Evolutionary conservation across 30 jellyfish, hydroid and myxozoan species (phyloP).

Genomic region (Aurelia sp.): DNA sequence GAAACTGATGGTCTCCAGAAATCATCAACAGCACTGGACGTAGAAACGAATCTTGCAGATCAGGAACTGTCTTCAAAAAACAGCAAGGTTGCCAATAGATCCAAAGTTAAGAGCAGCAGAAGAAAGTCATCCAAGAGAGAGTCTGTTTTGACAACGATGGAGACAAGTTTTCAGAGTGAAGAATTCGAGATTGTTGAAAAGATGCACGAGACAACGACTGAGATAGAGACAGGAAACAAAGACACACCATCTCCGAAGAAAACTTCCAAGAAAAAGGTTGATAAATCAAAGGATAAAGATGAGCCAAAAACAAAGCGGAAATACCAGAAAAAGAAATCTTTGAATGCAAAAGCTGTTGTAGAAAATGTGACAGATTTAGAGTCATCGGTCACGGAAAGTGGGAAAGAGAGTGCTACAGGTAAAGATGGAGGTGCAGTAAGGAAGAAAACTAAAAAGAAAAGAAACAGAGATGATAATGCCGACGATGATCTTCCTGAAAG

Average conservation of each 20-base stretch:
- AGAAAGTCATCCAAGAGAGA: neutral
- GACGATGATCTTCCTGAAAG: neutral
- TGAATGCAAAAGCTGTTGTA: neutral
- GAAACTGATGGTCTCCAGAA: neutral
- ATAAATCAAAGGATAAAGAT: neutral
- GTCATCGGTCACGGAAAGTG: neutral
- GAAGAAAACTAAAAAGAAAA: neutral
- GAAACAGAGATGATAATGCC: constrained; percentile 1
- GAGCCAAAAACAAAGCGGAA: constrained; percentile 6
- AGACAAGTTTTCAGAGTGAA: too few species aligned
- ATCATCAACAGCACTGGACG: neutral
- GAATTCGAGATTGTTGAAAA: too few species aligned
- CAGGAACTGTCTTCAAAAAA: neutral
- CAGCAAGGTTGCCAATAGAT: constrained; percentile 20
- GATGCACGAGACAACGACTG: too few species aligned
- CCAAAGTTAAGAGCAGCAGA: neutral
- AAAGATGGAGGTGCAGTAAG: neutral
- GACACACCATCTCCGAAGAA: too few species aligned
- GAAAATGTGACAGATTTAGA: neutral
- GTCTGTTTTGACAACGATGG: too few species aligned
- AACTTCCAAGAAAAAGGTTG: too few species aligned
- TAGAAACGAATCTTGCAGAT: neutral
- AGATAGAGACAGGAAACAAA: neutral
- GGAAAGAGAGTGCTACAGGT: neutral
- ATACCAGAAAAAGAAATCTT: neutral